Conservation (phyloP, 2,888 invertebrate genomes). For the Frankliniella fusca region DNA sequence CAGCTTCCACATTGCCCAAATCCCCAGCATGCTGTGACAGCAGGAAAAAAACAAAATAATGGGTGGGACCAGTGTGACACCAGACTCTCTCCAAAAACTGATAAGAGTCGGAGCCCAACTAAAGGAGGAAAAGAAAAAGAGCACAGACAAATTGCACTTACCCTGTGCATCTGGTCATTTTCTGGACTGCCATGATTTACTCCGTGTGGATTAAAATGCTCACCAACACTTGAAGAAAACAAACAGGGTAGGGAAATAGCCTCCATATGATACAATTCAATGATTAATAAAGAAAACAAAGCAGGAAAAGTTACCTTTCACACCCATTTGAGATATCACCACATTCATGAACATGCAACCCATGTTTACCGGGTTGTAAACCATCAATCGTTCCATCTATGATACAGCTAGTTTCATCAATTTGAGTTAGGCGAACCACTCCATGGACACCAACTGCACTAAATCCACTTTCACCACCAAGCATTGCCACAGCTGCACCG, state of each 20-base stretch:
- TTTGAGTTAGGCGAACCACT: slow-evolving; percentile 71
- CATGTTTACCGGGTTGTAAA: slow-evolving; percentile 59
- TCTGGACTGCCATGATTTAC: slow-evolving; percentile 53
- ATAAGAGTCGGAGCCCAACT: not conserved
- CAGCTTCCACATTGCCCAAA: slow-evolving; percentile 60
- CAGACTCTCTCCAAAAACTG: not conserved
- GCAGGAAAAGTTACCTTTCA: slow-evolving; percentile 47
- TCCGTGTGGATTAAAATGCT: slow-evolving; percentile 57
- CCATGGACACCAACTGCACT: slow-evolving; percentile 58
- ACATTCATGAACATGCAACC: slow-evolving; percentile 63
- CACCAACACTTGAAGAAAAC: slow-evolving; percentile 53
- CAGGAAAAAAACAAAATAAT: slow-evolving; percentile 33
- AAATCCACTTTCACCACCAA: slow-evolving; percentile 49
- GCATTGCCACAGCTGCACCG: slow-evolving; percentile 68
- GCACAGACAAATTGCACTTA: slow-evolving; percentile 42
- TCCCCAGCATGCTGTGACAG: slow-evolving; percentile 57
- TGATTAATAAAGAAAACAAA: too few species aligned
- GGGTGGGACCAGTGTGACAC: not conserved
- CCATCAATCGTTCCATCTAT: slow-evolving; percentile 85
- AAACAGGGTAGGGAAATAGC: slow-evolving; percentile 20
- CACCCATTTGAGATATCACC: slow-evolving; percentile 68
- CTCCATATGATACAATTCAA: too few species aligned
- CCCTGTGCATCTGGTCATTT: slow-evolving; percentile 48
- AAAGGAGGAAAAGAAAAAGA: slow-evolving; percentile 30
- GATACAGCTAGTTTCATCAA: slow-evolving; percentile 56